Conservation (phyloP, 2,888 invertebrate genomes). For the Oscheius myriophilus region DNA sequence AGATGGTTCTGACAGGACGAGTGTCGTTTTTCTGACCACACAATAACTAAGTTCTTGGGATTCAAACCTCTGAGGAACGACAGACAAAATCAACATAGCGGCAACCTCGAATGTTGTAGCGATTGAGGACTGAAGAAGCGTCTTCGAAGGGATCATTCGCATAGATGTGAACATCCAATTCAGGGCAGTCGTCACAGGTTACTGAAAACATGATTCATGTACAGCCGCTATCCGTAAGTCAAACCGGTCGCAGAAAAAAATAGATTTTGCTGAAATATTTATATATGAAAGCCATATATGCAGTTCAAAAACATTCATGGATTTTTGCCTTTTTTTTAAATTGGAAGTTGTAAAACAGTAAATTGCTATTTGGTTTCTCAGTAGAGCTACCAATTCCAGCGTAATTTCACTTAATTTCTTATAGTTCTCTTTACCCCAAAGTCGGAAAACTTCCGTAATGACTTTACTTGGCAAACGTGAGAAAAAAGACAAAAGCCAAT, state of each 20-base stretch:
- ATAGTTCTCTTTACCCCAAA: neutral
- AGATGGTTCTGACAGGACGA: constrained; percentile 46
- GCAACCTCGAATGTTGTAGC: constrained; percentile 43
- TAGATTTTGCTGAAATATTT: too few relatives aligned
- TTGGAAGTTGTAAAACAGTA: too few relatives aligned
- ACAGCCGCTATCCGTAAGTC: too few relatives aligned
- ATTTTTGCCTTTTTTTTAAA: neutral
- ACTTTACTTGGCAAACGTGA: too few relatives aligned
- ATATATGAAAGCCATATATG: too few relatives aligned
- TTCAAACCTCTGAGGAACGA: constrained; percentile 41
- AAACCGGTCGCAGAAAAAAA: too few relatives aligned
- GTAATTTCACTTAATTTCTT: neutral
- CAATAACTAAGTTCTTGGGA: neutral
- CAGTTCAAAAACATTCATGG: neutral
- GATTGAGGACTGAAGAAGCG: constrained; percentile 51
- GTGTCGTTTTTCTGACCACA: constrained; percentile 49
- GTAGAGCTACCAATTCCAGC: too few relatives aligned
- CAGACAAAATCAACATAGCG: constrained; percentile 51
- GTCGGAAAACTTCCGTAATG: too few relatives aligned
- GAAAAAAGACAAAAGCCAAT: too few relatives aligned
- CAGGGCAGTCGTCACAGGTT: constrained; percentile 42
- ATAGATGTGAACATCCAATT: constrained; percentile 43
- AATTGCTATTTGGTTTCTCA: neutral
- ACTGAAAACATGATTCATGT: constrained; percentile 6
- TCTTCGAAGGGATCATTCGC: constrained; percentile 47